phyloP scores from a whole-genome alignment of 1,140 invertebrate species.

The Saccostrea glomerata region DNA sequence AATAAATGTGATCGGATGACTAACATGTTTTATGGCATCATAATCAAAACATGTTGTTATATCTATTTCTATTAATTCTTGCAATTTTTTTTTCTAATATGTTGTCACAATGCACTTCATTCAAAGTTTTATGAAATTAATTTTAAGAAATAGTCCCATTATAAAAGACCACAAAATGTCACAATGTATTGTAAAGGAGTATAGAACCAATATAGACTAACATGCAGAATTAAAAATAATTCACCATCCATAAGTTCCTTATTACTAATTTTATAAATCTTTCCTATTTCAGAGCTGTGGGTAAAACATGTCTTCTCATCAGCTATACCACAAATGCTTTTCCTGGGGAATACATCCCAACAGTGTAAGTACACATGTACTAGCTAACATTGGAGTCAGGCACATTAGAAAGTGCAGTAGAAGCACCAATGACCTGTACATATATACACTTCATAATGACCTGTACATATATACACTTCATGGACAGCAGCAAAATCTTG shows the following conservation, averaged over 20 bases:
- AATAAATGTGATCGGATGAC: neutral
- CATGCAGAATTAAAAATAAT: no score
- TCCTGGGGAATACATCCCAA: slow-evolving; percentile 97
- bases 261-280: neutral
- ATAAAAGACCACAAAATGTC: neutral
- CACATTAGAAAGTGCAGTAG: neutral
- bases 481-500: no score
- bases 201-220: no score
- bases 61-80: neutral
- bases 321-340: slow-evolving; percentile 98
- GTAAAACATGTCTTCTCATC: slow-evolving; percentile 98
- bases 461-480: no score
- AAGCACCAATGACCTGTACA: no score
- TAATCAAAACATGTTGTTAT: neutral
- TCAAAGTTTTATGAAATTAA: no score
- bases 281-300: slow-evolving; percentile 83
- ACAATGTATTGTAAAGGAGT: neutral
- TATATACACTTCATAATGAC: no score
- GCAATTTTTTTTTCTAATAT: neutral
- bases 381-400: neutral
- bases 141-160: no score
- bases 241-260: neutral
- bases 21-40: slow-evolving; percentile 34
- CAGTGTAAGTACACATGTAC: slow-evolving; percentile 85
- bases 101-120: neutral